Conservation (phyloP, 1,140 invertebrate genomes). For the Psilanteris sp. region DNA sequence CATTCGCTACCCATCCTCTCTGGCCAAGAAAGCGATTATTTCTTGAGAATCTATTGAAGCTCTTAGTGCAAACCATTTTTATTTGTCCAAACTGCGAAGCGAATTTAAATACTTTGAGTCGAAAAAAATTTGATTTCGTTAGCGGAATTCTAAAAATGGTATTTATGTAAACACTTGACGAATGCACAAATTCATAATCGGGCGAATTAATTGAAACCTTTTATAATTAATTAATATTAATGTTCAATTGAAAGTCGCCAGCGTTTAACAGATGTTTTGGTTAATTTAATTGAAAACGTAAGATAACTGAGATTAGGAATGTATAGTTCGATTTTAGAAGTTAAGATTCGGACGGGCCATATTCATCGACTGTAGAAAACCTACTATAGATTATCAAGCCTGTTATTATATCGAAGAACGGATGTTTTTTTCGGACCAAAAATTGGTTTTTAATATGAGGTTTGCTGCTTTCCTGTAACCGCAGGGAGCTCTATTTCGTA, state of each 20-base stretch:
- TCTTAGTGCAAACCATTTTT: too few relatives aligned
- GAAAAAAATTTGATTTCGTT: too few relatives aligned
- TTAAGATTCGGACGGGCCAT: conserved; percentile 59
- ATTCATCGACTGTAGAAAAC: conserved; percentile 75
- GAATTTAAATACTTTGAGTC: too few relatives aligned
- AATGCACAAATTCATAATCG: too few relatives aligned
- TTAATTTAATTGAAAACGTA: conserved; percentile 76
- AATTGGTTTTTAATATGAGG: conserved; percentile 80
- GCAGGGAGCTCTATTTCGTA: conserved; percentile 70
- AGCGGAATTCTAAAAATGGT: too few relatives aligned
- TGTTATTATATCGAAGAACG: conserved; percentile 76
- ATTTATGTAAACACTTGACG: too few relatives aligned
- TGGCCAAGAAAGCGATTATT: conserved; percentile 45
- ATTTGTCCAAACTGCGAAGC: too few relatives aligned
- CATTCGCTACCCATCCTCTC: conserved; percentile 32
- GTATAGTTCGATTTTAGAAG: conserved; percentile 65
- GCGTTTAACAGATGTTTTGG: conserved; percentile 72
- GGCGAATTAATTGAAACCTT: too few relatives aligned
- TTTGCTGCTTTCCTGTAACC: conserved; percentile 75
- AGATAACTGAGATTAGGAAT: conserved; percentile 39
- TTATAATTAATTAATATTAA: too few relatives aligned
- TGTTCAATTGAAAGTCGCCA: too few relatives aligned
- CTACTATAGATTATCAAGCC: conserved; percentile 79
- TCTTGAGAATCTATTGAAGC: conserved; percentile 42
- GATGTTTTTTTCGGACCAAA: conserved; percentile 78